Evolutionary conservation across 2,888 invertebrate genomes (phyloP).

Genomic region (Cheilosia pagana): DNA sequence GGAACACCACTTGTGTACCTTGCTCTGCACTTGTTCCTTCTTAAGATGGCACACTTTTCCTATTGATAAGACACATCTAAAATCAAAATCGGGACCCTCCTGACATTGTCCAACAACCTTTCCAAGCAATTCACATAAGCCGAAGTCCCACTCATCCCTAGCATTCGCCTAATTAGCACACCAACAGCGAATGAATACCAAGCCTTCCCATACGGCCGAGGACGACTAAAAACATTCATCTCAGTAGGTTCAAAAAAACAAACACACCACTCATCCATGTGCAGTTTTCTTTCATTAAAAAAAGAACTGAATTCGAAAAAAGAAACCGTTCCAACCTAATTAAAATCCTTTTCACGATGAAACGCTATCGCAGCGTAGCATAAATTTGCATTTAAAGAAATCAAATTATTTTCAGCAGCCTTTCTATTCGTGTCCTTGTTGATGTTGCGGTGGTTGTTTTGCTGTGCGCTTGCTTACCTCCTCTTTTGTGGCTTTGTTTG

Average conservation of each 20-base stretch:
- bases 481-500: constrained; percentile 32
- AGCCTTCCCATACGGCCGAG: constrained; percentile 6
- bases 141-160: neutral
- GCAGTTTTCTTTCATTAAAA: constrained; percentile 4
- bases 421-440: constrained; percentile 38
- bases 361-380: constrained; percentile 35
- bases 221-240: constrained; percentile 39
- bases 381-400: constrained; percentile 54
- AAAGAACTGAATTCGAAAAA: constrained; percentile 18
- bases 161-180: constrained; percentile 43
- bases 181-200: constrained; percentile 21
- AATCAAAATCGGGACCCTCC: neutral
- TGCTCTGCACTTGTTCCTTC: neutral
- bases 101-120: constrained; percentile 1
- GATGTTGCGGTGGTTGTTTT: neutral
- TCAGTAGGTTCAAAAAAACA: constrained; percentile 9
- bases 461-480: neutral
- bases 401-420: constrained; percentile 53
- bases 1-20: neutral
- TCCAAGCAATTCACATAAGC: constrained; percentile 2
- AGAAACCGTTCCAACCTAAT: constrained; percentile 59
- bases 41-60: neutral
- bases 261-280: neutral
- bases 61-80: neutral
- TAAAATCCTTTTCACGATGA: constrained; percentile 60